Evolutionary conservation across 2,888 invertebrate species (phyloP).

Genomic region (Bombyx huttoni): DNA sequence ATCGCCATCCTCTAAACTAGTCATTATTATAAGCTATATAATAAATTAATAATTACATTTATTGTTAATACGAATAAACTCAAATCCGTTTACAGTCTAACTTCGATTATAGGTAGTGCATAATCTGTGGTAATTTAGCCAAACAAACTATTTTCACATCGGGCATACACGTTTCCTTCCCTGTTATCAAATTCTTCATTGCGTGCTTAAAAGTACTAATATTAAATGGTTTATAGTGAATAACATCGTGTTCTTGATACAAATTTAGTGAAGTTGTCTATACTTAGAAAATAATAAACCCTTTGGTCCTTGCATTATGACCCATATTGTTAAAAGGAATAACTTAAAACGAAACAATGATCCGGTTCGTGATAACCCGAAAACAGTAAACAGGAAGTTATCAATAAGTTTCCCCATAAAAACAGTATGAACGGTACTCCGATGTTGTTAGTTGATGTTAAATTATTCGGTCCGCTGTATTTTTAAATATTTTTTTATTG

Average conservation of each 20-base stretch:
- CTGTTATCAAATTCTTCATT: slow-evolving; percentile 32
- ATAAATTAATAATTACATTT: not conserved
- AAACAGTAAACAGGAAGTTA: slow-evolving; percentile 26
- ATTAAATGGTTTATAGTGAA: slow-evolving; percentile 54
- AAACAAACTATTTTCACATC: not conserved
- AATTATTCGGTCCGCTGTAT: slow-evolving; percentile 30
- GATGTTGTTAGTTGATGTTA: slow-evolving; percentile 35
- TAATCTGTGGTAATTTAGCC: no score
- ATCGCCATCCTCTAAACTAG: slow-evolving; percentile 73
- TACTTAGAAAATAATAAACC: slow-evolving; percentile 42
- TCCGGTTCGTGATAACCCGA: slow-evolving; percentile 15
- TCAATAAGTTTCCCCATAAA: slow-evolving; percentile 60
- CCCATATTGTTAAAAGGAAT: slow-evolving; percentile 52
- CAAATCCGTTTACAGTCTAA: not conserved
- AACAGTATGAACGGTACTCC: slow-evolving; percentile 26
- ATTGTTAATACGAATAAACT: not conserved
- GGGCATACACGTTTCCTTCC: not conserved
- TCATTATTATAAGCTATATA: slow-evolving; percentile 49
- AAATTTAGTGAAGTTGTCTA: slow-evolving; percentile 45
- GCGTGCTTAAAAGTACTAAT: slow-evolving; percentile 59
- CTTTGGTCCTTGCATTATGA: slow-evolving; percentile 38
- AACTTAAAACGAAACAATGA: slow-evolving; percentile 38
- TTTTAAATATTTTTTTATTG: slow-evolving; percentile 22
- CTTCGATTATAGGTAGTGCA: not conserved
- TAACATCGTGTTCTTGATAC: slow-evolving; percentile 50